phyloP scores from a whole-genome alignment of 2,797 vertebrate species.

The Rhynchonycteris naso region DNA sequence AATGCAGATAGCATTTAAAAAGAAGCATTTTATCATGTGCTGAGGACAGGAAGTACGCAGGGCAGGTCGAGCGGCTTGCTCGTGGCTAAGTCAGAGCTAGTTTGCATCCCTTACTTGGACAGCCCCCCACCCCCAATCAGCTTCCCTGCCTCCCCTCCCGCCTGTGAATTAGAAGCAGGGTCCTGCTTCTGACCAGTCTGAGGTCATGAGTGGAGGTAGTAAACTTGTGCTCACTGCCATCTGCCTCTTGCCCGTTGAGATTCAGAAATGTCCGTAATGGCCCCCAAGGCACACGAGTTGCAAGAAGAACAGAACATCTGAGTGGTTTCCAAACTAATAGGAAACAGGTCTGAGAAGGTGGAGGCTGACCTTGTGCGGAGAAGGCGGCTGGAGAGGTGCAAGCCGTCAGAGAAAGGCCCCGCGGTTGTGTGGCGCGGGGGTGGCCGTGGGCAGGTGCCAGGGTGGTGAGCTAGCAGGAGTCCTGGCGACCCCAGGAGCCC shows the following conservation, averaged over 20 bases:
- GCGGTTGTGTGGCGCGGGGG: neutral
- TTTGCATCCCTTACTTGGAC: too few relatives aligned
- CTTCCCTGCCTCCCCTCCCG: too few relatives aligned
- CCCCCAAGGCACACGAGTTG: neutral
- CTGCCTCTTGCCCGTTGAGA: neutral
- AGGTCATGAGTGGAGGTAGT: neutral
- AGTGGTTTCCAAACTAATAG: neutral
- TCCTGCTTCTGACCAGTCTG: neutral
- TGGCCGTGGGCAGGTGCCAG: fast-evolving
- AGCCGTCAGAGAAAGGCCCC: neutral
- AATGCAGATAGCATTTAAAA: neutral
- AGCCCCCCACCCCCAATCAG: too few relatives aligned
- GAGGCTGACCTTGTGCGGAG: neutral
- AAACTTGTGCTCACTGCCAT: neutral
- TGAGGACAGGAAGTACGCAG: neutral
- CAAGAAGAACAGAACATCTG: neutral
- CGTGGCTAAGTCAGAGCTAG: neutral
- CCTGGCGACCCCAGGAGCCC: too few relatives aligned
- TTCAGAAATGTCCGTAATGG: neutral
- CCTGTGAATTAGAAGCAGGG: too few relatives aligned
- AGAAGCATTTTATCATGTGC: neutral
- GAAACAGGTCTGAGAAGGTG: neutral
- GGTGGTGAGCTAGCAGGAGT: fast-evolving
- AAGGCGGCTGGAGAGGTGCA: neutral
- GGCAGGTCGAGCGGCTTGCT: neutral